These are phyloP conservation scores for Turnix velox DNA, from an alignment of 2,113 vertebrate genomes.

Conservation along the genomic window DNA sequence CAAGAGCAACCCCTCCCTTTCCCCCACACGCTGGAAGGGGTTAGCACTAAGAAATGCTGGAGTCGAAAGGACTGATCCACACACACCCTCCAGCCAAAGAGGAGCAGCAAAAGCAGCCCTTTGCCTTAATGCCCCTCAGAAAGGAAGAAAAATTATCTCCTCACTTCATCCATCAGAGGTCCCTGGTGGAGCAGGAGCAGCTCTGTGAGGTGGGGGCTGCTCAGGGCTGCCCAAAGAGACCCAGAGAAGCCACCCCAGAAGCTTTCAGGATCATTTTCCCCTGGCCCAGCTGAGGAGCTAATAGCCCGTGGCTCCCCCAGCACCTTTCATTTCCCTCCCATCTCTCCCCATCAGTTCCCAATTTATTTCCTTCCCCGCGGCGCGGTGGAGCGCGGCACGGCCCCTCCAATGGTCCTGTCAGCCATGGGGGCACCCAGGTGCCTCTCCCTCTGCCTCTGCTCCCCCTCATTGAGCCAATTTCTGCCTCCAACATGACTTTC, in stretches of 20 bases:
- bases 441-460: constrained; percentile 77
- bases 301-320: rapidly evolving
- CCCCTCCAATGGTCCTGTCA: too few species aligned
- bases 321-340: background rate
- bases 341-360: constrained; percentile 38
- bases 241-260: rapidly evolving
- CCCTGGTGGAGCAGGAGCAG: background rate
- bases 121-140: background rate
- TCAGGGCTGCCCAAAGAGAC: background rate
- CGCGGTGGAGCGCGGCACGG: too few species aligned
- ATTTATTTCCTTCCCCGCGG: constrained; percentile 36
- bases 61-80: rapidly evolving
- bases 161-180: rapidly evolving
- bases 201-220: background rate
- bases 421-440: constrained; percentile 76
- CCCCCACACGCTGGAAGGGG: rapidly evolving
- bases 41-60: background rate
- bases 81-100: rapidly evolving
- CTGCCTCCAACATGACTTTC: constrained; percentile 68
- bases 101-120: background rate
- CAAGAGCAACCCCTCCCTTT: background rate
- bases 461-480: constrained; percentile 77
- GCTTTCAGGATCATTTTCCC: background rate
- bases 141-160: background rate
- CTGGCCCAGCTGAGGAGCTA: background rate